phyloP scores from a whole-genome alignment of 2,113 vertebrate species.

The Riparia riparia region DNA sequence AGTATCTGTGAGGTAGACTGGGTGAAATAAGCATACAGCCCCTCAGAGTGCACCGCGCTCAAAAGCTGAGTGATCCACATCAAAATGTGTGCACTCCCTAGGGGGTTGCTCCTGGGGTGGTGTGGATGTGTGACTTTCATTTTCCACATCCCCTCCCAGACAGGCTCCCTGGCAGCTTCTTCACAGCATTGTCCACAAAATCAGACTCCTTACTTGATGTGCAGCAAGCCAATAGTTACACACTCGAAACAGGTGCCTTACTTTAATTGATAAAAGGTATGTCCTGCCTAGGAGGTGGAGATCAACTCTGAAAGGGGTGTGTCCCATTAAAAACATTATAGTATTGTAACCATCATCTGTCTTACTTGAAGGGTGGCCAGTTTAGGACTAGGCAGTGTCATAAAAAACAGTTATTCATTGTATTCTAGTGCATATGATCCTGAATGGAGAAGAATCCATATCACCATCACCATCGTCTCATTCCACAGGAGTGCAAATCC shows the following conservation, averaged over 20 bases:
- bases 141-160: background rate
- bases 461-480: background rate
- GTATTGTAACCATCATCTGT: background rate
- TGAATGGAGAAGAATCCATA: background rate
- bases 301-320: background rate
- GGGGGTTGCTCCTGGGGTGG: background rate
- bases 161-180: background rate
- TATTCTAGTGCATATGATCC: background rate
- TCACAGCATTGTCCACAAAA: background rate
- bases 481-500: background rate
- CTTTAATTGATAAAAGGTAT: background rate
- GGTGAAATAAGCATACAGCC: accelerated
- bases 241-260: background rate
- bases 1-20: background rate
- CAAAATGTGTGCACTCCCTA: accelerated
- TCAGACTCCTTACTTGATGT: background rate
- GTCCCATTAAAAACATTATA: background rate
- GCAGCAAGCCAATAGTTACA: background rate
- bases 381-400: background rate
- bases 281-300: background rate
- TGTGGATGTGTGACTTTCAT: background rate
- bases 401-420: background rate
- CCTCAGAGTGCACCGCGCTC: accelerated
- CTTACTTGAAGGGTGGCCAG: background rate
- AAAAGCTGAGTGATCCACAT: background rate